Evolutionary conservation across 2,888 invertebrate species (phyloP), one percentile per base, ranked within the genome.

Genomic region (Oxystoma pomonae): DNA sequence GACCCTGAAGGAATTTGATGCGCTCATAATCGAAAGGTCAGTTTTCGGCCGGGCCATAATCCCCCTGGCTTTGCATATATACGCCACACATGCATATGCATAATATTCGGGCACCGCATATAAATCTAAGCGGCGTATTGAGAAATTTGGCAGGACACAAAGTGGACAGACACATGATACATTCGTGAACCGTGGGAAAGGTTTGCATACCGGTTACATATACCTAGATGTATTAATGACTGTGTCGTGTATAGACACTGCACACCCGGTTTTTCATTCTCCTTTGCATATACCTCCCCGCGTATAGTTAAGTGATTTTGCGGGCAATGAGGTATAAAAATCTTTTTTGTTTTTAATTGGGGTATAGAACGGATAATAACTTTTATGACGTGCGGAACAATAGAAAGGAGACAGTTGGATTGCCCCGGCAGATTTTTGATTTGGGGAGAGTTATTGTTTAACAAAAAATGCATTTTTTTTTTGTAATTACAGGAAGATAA

Each of bases 131-230:
- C 56, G 22, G 17, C 50, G 65, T 67, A 67, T 67, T 67, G 65
- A 67, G 67, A 67, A 67, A 65, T 67, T 67, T 65, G 66, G 66
- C 64, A 66, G 66, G 64, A 64, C 66, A 21, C 56, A 62, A 18
- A 62, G 57, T 65, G 65, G 67, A 65, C 67, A 61, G 64, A 58
- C 65, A 67, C 63, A 66, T 64, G 66, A 66, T 66, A 66, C 66
- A 65, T 63, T 58, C 56, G 59, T 59, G 17, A 35, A 62, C 67
- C 67, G 65, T 68, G 64, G 64, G 66, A 67, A 65, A 63, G 56
- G 65, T 66, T 64, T 66, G 66, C 66, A 66, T 66, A 64, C 64
- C 66, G 60, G 62, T 22, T 52, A 59, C 60, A 63, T 63, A 59
- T 55, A 55, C 5, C 35, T 12, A 35, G 35, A 35, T 35, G 35